Evolutionary conservation across 1,140 invertebrate genomes (phyloP).

Genomic region (Bombus affinis): DNA sequence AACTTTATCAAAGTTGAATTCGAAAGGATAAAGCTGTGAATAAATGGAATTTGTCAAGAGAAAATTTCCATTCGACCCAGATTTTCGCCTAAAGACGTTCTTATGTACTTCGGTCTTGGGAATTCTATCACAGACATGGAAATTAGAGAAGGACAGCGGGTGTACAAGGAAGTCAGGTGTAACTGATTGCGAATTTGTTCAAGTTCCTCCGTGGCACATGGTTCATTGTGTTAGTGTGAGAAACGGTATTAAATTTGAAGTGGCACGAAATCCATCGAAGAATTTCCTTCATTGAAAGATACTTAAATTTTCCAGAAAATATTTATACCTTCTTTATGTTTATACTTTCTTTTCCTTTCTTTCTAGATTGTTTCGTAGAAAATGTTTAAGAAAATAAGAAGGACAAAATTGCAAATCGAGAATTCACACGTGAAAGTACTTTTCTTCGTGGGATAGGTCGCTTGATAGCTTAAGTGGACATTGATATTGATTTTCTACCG

Average conservation of each 20-base stretch:
- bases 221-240: background rate
- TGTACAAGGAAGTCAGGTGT: background rate
- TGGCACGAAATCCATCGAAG: background rate
- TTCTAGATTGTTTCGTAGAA: background rate
- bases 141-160: background rate
- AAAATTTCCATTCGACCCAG: conserved; percentile 38
- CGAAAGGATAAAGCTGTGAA: conserved; percentile 8
- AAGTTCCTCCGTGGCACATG: background rate
- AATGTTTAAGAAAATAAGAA: background rate
- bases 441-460: conserved; percentile 24
- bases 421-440: background rate
- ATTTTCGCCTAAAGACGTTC: background rate
- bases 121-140: conserved; percentile 17
- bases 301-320: background rate
- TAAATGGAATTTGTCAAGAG: conserved; percentile 32
- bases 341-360: background rate
- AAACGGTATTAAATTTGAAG: background rate
- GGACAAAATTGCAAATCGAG: background rate
- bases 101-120: background rate
- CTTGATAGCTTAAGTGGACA: conserved; percentile 11
- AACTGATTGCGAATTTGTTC: conserved; percentile 32
- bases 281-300: background rate
- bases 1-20: conserved; percentile 21
- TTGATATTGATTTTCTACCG: conserved; percentile 54
- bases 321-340: background rate